Evolutionary conservation across 2,113 vertebrate species (phyloP), one percentile per base, ranked within the genome.

Genomic region (Anhinga anhinga): DNA sequence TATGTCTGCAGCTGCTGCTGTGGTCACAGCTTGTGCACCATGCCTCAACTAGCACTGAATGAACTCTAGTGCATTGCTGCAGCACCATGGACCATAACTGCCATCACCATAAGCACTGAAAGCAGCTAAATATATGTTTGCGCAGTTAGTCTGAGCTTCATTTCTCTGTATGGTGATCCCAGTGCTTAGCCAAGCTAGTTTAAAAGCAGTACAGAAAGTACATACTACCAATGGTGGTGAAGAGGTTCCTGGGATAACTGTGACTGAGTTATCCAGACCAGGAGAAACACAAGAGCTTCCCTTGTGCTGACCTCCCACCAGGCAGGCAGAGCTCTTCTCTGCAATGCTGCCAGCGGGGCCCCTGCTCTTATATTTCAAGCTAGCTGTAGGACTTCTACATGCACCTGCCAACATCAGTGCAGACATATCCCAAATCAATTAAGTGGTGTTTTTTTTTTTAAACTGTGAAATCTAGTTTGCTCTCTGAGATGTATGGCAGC

Each of bases 271-370:
- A 82, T 5, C 2, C 30, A 10, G 3, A 32, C 4, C 15, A 55
- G 47, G 17, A 78, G 52, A 38, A 50, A 32, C 7, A 30, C 16
- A 66, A 40, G 6, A 32, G 32, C 76, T 77, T 78, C 18, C 7
- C 11, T 10, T 26, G 36, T 1, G 3, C 29, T 63, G n/a, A 13
- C 9, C 14, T 42, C 44, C 19, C 4, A 0, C 26, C 0, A 0
- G 20, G 15, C 45, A 50, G 49, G 25, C 20, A 53, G 12, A 61
- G 9, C 8, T 3, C 22, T 16, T 44, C 6, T 15, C 32, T 32
- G 32, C 25, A 23, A 13, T 2, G 3, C 40, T 73, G 22, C 21
- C 18, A 16, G 12, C 0, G 0, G 12, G 6, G 15, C 3, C 8
- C 19, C 19, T 42, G 19, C 9, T 27, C 5, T 38, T 59, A 22